A percentile compares a stretch with the other conserved stretches of the same genome.
Evolutionary conservation across 2,113 vertebrate species (phyloP).

Genomic region (Amphiprion ocellaris): DNA sequence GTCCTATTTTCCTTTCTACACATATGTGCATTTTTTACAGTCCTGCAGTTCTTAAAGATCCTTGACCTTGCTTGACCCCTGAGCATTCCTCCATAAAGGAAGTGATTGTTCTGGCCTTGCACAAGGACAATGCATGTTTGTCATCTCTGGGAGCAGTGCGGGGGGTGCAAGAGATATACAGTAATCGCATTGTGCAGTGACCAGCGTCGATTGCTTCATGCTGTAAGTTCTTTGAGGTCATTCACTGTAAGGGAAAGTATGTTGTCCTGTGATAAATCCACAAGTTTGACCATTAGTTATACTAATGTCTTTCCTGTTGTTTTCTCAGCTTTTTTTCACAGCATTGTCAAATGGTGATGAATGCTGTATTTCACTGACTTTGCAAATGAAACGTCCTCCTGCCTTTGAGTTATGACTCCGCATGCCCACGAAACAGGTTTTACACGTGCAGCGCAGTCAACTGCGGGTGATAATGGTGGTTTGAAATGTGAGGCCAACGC

Average conservation of each 20-base stretch:
- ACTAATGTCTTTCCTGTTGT: slow-evolving; percentile 30
- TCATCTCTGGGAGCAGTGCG: slow-evolving; percentile 46
- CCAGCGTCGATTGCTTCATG: slow-evolving; percentile 35
- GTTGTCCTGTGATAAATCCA: slow-evolving; percentile 47
- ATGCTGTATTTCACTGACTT: slow-evolving; percentile 38
- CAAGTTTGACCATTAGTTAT: slow-evolving; percentile 20
- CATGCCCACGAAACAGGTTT: slow-evolving; percentile 35
- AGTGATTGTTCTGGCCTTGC: slow-evolving; percentile 59
- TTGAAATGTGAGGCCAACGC: slow-evolving; percentile 52
- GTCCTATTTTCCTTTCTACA: slow-evolving; percentile 42
- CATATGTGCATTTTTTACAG: slow-evolving; percentile 35
- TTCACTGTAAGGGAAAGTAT: slow-evolving; percentile 33
- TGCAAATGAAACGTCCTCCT: slow-evolving; percentile 40
- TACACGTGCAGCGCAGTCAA: slow-evolving; percentile 28
- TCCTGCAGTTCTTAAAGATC: slow-evolving; percentile 44
- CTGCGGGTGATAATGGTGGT: slow-evolving; percentile 24
- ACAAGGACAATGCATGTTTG: slow-evolving; percentile 70
- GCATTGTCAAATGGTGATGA: slow-evolving; percentile 16
- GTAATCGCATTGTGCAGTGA: slow-evolving; percentile 54
- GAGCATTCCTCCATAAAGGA: slow-evolving; percentile 62
- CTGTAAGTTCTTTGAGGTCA: slow-evolving; percentile 46
- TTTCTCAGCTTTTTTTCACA: slow-evolving; percentile 13
- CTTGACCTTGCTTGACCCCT: slow-evolving; percentile 62
- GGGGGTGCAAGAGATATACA: slow-evolving; percentile 54
- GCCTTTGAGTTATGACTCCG: slow-evolving; percentile 37